phyloP scores from a whole-genome alignment of 2,797 vertebrate species.

The Bradypodion ventrale region DNA sequence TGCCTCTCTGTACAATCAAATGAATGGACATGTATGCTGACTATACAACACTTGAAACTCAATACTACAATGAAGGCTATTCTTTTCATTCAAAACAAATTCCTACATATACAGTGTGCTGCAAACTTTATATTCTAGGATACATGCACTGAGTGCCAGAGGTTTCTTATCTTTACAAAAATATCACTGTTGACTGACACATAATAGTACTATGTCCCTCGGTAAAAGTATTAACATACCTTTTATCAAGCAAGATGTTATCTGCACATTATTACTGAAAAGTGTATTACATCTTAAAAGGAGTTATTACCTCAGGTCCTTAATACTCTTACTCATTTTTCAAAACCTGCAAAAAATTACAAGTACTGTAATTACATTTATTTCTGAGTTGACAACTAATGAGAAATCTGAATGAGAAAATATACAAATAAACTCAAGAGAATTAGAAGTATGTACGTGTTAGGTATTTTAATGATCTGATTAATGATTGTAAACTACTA shows the following conservation, averaged over 20 bases:
- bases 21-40: neutral
- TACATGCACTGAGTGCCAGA: too few species aligned
- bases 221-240: neutral
- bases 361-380: too few species aligned
- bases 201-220: neutral
- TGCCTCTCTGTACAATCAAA: constrained; percentile 72
- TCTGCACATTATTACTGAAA: neutral
- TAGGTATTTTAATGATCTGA: neutral
- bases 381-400: too few species aligned
- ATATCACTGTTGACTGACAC: neutral
- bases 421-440: neutral
- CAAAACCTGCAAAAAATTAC: constrained; percentile 38
- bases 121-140: neutral
- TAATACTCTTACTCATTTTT: constrained; percentile 48
- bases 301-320: constrained; percentile 51
- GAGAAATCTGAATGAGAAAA: neutral
- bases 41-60: neutral
- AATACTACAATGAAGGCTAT: neutral
- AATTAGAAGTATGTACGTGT: fast-evolving
- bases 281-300: neutral
- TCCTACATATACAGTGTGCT: neutral
- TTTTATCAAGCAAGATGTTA: neutral
- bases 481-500: neutral
- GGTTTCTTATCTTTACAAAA: neutral
- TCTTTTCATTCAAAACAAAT: neutral